Evolutionary conservation across 2,113 vertebrate species (phyloP), one percentile per base, ranked within the genome.

Genomic region (Sylvia atricapilla): DNA sequence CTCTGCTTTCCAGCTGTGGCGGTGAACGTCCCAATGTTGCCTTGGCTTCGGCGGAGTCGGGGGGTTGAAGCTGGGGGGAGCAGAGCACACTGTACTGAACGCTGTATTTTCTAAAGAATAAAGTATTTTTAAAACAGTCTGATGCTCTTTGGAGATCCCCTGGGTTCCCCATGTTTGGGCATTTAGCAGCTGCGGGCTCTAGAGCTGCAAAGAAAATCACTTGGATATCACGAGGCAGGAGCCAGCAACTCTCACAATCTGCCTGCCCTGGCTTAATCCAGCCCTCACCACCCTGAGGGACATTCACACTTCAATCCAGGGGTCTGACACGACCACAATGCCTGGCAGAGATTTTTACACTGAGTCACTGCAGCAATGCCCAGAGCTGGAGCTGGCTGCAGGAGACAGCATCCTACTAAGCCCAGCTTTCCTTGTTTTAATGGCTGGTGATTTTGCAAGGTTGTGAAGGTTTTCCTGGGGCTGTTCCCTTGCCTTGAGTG

Each of bases 41-140:
- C 84, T 89, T 69, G 63, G 30, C 89, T 59, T 55, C 2, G 1
- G 69, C 1, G 0, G 73, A 81, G 70, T 27, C 27, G 49, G 60
- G 60, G 41, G 78, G 23, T 50, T 53, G 78, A 76, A 83, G 70
- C 52, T 79, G 78, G 52, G 79, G 83, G 82, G 78, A 95, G 73
- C 92, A 87, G 95, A 90, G 94, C 95, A 94, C 94, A 83, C 96
- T 97, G 88, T 96, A 97, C 92, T 93, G 92, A 97, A 95, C 35
- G 94, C 96, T 97, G 95, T 97, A 97, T 97, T 97, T 97, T 97
- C 96, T 97, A 97, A 97, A 87, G 96, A 97, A 96, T 97, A 97
- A 97, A 97, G 80, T 97, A 97, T 97, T 97, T 97, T 97, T 97
- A 97, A 97, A 96, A 86, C 92, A 97, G 83, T 84, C 80, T 66